Evolutionary conservation across 2,797 vertebrate species (phyloP).

Genomic region (Gadopsis marmoratus): DNA sequence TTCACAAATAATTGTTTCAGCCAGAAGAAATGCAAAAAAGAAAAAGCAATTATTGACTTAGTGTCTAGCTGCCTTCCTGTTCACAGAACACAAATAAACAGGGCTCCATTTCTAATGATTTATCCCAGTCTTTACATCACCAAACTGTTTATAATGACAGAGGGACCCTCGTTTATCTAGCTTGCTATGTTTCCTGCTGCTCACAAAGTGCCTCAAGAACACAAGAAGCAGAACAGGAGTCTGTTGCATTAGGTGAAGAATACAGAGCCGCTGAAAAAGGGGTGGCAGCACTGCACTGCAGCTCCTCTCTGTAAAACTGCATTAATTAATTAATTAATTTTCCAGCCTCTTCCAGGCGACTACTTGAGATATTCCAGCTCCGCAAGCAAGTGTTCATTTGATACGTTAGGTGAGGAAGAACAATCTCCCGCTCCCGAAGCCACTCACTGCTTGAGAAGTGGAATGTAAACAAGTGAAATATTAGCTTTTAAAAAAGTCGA

Average conservation of each 20-base stretch:
- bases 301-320: constrained; percentile 2
- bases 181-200: constrained; percentile 18
- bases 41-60: background rate
- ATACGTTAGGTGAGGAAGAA: constrained; percentile 38
- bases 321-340: constrained; percentile 18
- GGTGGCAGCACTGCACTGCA: background rate
- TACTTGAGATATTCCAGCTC: constrained; percentile 25
- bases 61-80: constrained; percentile 16
- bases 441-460: constrained; percentile 16
- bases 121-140: constrained; percentile 15
- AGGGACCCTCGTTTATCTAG: constrained; percentile 40
- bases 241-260: constrained; percentile 12
- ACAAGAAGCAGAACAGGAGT: constrained; percentile 20
- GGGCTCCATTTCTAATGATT: constrained; percentile 29
- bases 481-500: constrained; percentile 21
- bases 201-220: background rate
- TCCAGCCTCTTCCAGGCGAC: background rate
- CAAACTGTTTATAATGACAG: constrained; percentile 44
- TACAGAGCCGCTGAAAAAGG: background rate
- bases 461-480: constrained; percentile 53
- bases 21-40: background rate
- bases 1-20: constrained; percentile 7
- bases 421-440: constrained; percentile 9
- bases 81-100: constrained; percentile 25
- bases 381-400: background rate